These are phyloP conservation scores for Drosophila novamexicana DNA, from an alignment of 1,140 invertebrate species.

Conservation along the genomic window DNA sequence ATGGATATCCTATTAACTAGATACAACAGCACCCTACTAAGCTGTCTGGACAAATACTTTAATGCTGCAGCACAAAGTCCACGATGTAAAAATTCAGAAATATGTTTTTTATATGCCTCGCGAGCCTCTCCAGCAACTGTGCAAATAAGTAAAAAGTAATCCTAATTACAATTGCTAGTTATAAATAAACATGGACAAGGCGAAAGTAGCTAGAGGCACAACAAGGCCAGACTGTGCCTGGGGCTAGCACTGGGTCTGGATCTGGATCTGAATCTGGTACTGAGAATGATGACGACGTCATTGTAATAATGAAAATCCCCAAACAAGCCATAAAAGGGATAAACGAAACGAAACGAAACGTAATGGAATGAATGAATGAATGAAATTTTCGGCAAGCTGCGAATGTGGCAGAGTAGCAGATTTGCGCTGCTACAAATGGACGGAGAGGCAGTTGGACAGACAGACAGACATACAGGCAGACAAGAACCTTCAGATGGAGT, in stretches of 20 bases:
- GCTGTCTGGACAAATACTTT: conserved; percentile 72
- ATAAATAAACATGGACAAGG: conserved; percentile 77
- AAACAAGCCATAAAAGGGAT: conserved; percentile 81
- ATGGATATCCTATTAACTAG: conserved; percentile 60
- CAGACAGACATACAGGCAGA: background rate
- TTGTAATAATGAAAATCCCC: conserved; percentile 76
- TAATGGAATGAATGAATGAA: conserved; percentile 53
- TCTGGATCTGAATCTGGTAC: conserved; percentile 11
- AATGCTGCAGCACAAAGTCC: conserved; percentile 53
- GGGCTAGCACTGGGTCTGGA: background rate
- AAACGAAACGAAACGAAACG: conserved; percentile 68
- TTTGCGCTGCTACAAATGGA: conserved; percentile 33
- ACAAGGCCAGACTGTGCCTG: conserved; percentile 21
- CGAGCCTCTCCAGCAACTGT: conserved; percentile 61
- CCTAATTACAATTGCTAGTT: conserved; percentile 81
- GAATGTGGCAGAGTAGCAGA: conserved; percentile 63
- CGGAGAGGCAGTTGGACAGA: conserved; percentile 20
- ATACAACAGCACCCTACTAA: conserved; percentile 47
- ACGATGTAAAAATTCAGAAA: conserved; percentile 67
- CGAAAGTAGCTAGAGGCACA: conserved; percentile 26
- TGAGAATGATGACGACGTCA: conserved; percentile 53
- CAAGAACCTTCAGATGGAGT: conserved; percentile 18
- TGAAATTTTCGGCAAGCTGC: conserved; percentile 57
- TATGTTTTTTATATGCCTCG: conserved; percentile 67
- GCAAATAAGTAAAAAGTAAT: conserved; percentile 82